These are phyloP conservation scores for Drosophila anomalata DNA, from an alignment of 2,888 invertebrate species.

Conservation along the genomic window DNA sequence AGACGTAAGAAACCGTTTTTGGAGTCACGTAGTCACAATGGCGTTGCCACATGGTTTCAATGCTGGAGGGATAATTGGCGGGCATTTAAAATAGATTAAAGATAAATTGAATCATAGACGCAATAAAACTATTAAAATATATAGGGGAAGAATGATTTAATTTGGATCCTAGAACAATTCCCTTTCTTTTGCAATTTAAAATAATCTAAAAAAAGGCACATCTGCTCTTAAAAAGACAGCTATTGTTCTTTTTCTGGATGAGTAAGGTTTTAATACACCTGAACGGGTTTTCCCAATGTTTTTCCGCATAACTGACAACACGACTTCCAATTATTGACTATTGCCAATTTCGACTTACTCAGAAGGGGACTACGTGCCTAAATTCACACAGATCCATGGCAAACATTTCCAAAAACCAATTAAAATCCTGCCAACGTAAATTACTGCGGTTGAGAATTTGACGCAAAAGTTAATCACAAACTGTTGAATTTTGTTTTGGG, in stretches of 20 bases:
- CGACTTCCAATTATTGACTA: neutral
- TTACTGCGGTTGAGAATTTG: neutral
- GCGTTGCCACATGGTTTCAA: slow-evolving; percentile 23
- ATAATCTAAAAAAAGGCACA: no score
- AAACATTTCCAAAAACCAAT: slow-evolving; percentile 2
- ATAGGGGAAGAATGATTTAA: no score
- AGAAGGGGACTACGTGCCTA: slow-evolving; percentile 50
- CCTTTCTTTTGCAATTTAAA: neutral
- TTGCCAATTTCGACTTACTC: neutral
- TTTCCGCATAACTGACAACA: neutral
- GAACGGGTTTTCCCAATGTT: neutral
- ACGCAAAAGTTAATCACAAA: neutral
- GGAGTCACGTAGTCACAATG: neutral
- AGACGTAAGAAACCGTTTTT: neutral
- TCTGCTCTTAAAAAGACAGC: neutral
- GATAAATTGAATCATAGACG: neutral
- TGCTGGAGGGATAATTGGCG: slow-evolving; percentile 18
- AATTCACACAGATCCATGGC: slow-evolving; percentile 38
- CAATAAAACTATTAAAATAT: no score
- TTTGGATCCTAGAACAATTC: no score
- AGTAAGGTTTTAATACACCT: neutral
- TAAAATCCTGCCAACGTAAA: slow-evolving; percentile 14
- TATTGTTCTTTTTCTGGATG: neutral
- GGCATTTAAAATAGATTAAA: slow-evolving; percentile 4
- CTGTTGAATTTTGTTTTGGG: no score